These are phyloP conservation scores for Motacilla alba DNA, from an alignment of 2,113 vertebrate species.

Conservation along the genomic window DNA sequence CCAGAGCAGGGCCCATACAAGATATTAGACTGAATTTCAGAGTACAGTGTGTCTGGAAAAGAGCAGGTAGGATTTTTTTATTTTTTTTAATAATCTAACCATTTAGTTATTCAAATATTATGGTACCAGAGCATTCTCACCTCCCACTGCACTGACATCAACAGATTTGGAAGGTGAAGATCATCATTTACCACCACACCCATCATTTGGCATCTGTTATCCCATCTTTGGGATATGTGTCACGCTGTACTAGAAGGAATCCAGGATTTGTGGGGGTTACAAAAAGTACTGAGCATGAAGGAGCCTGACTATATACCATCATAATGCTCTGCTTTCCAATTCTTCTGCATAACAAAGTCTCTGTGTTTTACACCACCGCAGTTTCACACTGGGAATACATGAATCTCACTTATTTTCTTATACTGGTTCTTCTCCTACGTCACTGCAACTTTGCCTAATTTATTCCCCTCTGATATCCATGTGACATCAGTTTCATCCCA, in stretches of 20 bases:
- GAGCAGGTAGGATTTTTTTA: neutral
- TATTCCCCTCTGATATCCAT: neutral
- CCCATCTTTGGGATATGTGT: neutral
- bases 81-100: neutral
- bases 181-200: neutral
- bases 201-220: neutral
- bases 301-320: rapidly evolving
- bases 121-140: neutral
- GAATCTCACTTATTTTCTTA: neutral
- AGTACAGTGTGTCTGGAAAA: neutral
- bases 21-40: neutral
- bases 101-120: neutral
- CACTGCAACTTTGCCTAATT: neutral
- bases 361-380: neutral
- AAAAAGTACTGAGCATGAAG: neutral
- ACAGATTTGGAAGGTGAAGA: neutral
- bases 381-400: neutral
- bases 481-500: neutral
- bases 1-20: neutral
- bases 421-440: neutral
- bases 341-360: neutral
- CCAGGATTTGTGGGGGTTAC: neutral
- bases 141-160: neutral
- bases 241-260: neutral
- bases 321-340: neutral